Percentiles rank a stretch among this genome's conserved stretches.
These are phyloP conservation scores for Anthopleura xanthogrammica DNA, from an alignment of 92 coral and sea anemone species.

Conservation along the genomic window DNA sequence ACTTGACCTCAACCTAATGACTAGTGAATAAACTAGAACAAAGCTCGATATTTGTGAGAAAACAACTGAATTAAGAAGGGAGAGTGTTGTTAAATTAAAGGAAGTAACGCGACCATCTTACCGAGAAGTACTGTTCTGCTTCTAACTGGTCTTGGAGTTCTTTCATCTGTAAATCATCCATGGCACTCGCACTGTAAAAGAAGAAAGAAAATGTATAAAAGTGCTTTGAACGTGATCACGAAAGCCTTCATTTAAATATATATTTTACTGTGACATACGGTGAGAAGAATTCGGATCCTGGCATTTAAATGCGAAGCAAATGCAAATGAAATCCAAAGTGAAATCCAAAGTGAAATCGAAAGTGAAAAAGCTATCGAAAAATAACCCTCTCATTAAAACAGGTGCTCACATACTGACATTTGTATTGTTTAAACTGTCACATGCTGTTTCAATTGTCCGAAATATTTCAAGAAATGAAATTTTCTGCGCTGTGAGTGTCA, in stretches of 20 bases:
- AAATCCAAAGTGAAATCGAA: too few relatives aligned
- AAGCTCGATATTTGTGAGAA: neutral
- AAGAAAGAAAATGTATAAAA: neutral
- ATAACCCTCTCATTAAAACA: neutral
- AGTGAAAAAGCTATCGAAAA: neutral
- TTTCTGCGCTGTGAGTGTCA: too few relatives aligned
- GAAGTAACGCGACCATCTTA: slow-evolving; percentile 27
- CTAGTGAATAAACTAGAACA: neutral
- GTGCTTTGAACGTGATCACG: neutral
- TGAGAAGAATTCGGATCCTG: neutral
- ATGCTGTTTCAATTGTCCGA: neutral
- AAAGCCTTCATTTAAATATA: too few relatives aligned
- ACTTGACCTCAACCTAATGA: too few relatives aligned
- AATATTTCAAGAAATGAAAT: too few relatives aligned
- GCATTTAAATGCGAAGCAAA: neutral
- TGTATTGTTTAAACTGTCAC: neutral
- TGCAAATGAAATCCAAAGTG: neutral
- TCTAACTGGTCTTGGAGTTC: slow-evolving; percentile 97
- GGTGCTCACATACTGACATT: neutral
- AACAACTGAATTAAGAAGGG: neutral
- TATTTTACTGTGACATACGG: too few relatives aligned
- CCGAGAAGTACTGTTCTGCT: slow-evolving; percentile 97
- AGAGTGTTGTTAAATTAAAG: neutral
- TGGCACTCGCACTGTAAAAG: slow-evolving; percentile 82
- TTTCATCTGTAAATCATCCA: slow-evolving; percentile 97